Percentiles rank a stretch among this genome's conserved stretches.
Conservation (phyloP, 2,113 vertebrate species). For the Oreocharis arfaki region DNA sequence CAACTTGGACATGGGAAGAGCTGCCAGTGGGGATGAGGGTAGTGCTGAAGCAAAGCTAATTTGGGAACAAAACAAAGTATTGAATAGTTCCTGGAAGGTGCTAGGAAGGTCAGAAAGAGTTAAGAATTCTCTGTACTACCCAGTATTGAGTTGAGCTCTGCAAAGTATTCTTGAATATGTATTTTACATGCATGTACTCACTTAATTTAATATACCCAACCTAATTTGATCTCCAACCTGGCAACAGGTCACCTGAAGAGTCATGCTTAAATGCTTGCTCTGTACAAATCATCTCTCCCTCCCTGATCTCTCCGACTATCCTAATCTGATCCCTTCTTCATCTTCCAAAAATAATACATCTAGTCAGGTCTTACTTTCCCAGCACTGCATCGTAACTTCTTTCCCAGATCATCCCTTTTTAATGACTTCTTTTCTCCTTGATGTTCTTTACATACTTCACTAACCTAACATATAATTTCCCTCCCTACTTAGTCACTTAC, state of each 20-base stretch:
- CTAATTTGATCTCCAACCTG: background rate
- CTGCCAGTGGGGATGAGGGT: background rate
- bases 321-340: background rate
- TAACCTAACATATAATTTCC: background rate
- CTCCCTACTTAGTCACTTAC: background rate
- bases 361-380: background rate
- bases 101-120: background rate
- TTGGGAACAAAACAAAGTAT: background rate
- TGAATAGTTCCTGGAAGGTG: background rate
- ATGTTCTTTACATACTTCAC: background rate
- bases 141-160: background rate
- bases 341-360: background rate
- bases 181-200: background rate
- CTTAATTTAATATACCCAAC: background rate
- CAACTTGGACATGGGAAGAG: background rate
- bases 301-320: background rate
- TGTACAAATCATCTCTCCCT: background rate
- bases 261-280: background rate
- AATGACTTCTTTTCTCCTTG: background rate
- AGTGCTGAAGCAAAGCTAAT: background rate
- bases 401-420: background rate
- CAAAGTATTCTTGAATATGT: background rate
- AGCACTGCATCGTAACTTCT: background rate
- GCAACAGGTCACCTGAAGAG: background rate
- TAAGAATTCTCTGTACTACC: background rate